Percentiles rank a stretch among this genome's conserved stretches.
Conservation (phyloP, 2,797 vertebrate genomes). For the Nothura maculosa region DNA sequence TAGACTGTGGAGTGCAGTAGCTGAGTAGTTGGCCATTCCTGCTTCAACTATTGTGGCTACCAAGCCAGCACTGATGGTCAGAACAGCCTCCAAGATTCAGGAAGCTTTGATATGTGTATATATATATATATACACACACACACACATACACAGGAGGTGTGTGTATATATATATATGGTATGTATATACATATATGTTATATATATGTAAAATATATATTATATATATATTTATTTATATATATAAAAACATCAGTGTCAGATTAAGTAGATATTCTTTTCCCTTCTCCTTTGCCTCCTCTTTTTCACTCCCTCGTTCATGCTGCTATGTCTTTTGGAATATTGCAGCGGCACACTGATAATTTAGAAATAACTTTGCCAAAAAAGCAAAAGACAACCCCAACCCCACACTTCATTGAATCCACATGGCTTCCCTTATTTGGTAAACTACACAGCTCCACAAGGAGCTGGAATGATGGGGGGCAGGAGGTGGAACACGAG, state of each 20-base stretch:
- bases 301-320: background rate
- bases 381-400: background rate
- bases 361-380: background rate
- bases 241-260: background rate
- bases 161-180: too few relatives aligned
- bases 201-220: too few relatives aligned
- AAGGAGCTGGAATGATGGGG: background rate
- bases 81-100: background rate
- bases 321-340: background rate
- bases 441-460: background rate
- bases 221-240: too few relatives aligned
- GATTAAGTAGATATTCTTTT: background rate
- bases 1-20: background rate
- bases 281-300: background rate
- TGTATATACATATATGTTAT: too few relatives aligned
- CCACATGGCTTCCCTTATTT: background rate
- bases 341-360: background rate
- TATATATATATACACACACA: too few relatives aligned
- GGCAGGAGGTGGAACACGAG: background rate
- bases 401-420: background rate
- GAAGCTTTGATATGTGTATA: too few relatives aligned
- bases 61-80: background rate
- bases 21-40: background rate
- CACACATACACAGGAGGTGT: too few relatives aligned
- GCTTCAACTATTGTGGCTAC: background rate